These are phyloP conservation scores for Trogon melanurus DNA, from an alignment of 2,113 vertebrate genomes.

Conservation along the genomic window DNA sequence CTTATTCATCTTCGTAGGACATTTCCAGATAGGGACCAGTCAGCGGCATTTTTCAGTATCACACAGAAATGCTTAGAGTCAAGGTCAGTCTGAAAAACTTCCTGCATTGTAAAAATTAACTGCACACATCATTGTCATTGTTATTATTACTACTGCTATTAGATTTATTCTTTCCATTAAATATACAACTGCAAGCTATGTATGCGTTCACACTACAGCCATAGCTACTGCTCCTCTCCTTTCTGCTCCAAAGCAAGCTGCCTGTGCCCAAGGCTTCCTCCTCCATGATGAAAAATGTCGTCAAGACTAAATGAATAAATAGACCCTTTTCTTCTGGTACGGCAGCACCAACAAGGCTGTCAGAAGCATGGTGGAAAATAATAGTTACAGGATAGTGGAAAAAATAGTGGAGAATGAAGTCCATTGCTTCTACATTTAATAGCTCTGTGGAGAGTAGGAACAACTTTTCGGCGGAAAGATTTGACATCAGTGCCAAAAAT, in stretches of 20 bases:
- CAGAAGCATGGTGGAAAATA: background rate
- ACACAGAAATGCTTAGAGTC: background rate
- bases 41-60: background rate
- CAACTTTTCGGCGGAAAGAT: background rate
- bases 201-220: background rate
- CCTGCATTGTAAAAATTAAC: background rate
- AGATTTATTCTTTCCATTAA: background rate
- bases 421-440: background rate
- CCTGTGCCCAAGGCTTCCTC: background rate
- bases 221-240: background rate
- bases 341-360: background rate
- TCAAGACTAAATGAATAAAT: background rate
- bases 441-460: background rate
- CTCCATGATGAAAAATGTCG: background rate
- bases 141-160: background rate
- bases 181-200: background rate
- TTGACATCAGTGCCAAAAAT: background rate
- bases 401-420: background rate
- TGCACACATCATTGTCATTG: background rate
- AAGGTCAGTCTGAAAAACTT: background rate
- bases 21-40: background rate
- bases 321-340: background rate
- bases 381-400: background rate
- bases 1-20: background rate
- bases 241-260: background rate